Percentiles rank a stretch among this genome's conserved stretches.
phyloP scores from a whole-genome alignment of 23 tunicate genomes.

The Trididemnum clinides region DNA sequence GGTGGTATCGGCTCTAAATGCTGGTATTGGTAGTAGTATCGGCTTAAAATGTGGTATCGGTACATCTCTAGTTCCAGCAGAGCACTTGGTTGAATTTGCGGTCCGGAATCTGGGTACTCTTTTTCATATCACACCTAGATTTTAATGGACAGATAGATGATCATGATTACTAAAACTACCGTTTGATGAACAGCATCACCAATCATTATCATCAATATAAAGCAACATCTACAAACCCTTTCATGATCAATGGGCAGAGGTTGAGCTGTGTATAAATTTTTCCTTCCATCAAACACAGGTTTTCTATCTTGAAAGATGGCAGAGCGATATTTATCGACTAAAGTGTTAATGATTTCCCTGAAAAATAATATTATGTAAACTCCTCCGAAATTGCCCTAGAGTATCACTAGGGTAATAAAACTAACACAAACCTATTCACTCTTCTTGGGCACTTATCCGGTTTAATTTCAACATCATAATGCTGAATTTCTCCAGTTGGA shows the following conservation, averaged over 20 bases:
- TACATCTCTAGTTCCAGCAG: too few relatives aligned
- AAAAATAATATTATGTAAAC: too few relatives aligned
- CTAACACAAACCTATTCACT: constrained; percentile 71
- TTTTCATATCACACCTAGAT: too few relatives aligned
- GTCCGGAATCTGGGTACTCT: too few relatives aligned
- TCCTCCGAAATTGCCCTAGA: neutral
- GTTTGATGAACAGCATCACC: too few relatives aligned
- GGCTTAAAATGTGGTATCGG: too few relatives aligned
- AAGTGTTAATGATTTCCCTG: constrained; percentile 95
- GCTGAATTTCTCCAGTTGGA: constrained; percentile 97
- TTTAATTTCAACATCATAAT: constrained; percentile 97
- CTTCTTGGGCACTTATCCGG: constrained; percentile 99
- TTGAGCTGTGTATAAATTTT: constrained; percentile 96
- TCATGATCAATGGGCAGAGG: constrained; percentile 98
- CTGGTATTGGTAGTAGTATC: too few relatives aligned
- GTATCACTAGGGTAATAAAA: neutral
- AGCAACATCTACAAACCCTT: constrained; percentile 35
- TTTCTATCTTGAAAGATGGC: constrained; percentile 93
- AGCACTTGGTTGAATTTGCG: too few relatives aligned
- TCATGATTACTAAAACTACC: too few relatives aligned
- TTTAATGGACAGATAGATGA: too few relatives aligned
- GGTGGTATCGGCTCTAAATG: too few relatives aligned
- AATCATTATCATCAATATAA: too few relatives aligned
- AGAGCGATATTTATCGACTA: constrained; percentile 91
- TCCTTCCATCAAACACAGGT: constrained; percentile 98